Percentiles rank a stretch among this genome's conserved stretches.
Evolutionary conservation across 1,140 invertebrate genomes (phyloP).

Genomic region (Drosophila nannoptera): DNA sequence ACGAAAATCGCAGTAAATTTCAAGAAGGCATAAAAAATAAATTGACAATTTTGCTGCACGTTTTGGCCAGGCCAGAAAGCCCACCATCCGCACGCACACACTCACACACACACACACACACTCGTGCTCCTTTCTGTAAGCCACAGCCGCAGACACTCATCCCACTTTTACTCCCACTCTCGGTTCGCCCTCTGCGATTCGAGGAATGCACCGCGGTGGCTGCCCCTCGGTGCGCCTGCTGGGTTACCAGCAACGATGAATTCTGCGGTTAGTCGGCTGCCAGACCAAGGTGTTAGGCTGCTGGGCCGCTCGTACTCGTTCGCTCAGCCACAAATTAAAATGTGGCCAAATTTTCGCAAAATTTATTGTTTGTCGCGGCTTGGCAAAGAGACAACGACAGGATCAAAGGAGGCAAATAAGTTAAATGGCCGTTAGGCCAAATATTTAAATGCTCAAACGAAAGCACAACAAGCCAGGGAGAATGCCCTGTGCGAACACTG

Average conservation of each 20-base stretch:
- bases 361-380: constrained; percentile 69
- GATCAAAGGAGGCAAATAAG: constrained; percentile 61
- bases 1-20: constrained; percentile 57
- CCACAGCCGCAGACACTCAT: constrained; percentile 19
- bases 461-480: constrained; percentile 16
- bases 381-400: constrained; percentile 43
- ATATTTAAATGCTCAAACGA: constrained; percentile 48
- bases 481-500: neutral
- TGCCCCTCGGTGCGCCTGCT: constrained; percentile 10
- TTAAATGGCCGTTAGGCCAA: constrained; percentile 64
- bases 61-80: constrained; percentile 21
- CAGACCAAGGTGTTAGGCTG: constrained; percentile 53
- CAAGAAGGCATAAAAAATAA: constrained; percentile 70
- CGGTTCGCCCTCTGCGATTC: constrained; percentile 54
- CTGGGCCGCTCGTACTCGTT: neutral
- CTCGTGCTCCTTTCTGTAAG: neutral
- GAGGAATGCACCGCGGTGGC: constrained; percentile 42
- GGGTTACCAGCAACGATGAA: constrained; percentile 63
- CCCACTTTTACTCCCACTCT: constrained; percentile 41
- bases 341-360: constrained; percentile 68
- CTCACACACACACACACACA: neutral
- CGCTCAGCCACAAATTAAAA: constrained; percentile 71
- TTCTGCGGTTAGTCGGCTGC: constrained; percentile 54
- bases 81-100: neutral
- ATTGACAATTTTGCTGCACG: constrained; percentile 60